Evolutionary conservation across 2,888 invertebrate genomes (phyloP), one percentile per base, ranked within the genome.

Genomic region (Troides oblongomaculatus): DNA sequence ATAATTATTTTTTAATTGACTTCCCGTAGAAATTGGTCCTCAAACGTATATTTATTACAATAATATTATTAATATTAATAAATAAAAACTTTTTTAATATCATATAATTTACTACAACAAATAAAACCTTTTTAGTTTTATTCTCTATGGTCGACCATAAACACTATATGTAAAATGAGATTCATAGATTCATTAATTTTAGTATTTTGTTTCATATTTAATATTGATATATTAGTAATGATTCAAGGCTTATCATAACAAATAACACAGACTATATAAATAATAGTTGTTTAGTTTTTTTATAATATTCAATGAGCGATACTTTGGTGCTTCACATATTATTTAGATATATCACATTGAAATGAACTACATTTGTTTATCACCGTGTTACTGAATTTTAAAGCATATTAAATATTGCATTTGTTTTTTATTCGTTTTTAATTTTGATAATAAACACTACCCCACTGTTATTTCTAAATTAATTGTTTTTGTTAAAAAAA

Each of bases 221-320:
- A 10, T n/a, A 7, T 17, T 14, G 25, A 59, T 59, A 25, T 59
- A 25, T 25, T 25, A 14, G 14, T 5, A 10, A 21, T 12, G 5
- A 25, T 59, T 59, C 1, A 25, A 59, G 25, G 3, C 7, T 59
- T 59, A 56, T 21, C 1, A 21, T 56, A 21, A 60, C 39, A 12
- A 18, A 18, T 60, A 60, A 36, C 8, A 60, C 36, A 60, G 36
- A 39, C 14, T 60, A 30, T 60, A 56, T 30, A 12, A 59, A 30
- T 46, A 59, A 59, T 60, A 66, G 50, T 30, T n/a, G n/a, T 60
- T 21, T 50, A 80, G 14, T 73, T 75, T 77, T 74, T 21, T 21
- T 21, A 21, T 21, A 21, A 77, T 70, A 62, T 63, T 56, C 36
- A 8, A 39, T 66, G 36, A 39, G 59, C 69, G 56, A 71, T 69